Evolutionary conservation across 1,140 invertebrate species (phyloP).

Genomic region (Kradibia gibbosae): DNA sequence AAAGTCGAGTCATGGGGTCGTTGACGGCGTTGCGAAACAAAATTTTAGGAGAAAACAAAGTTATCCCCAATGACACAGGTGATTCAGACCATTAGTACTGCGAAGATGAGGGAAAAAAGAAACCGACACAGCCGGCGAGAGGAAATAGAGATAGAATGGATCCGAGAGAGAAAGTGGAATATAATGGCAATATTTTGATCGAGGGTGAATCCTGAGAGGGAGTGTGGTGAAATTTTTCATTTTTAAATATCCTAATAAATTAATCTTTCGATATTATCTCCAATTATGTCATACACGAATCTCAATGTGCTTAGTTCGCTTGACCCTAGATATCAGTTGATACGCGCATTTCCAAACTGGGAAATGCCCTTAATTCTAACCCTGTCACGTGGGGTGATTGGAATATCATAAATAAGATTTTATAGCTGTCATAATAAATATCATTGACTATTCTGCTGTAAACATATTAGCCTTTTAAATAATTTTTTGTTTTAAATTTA

Average conservation of each 20-base stretch:
- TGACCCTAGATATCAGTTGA: neutral
- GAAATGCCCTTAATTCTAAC: neutral
- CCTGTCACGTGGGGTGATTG: neutral
- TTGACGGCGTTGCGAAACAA: constrained; percentile 62
- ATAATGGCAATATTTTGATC: constrained; percentile 11
- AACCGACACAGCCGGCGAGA: neutral
- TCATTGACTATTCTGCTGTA: neutral
- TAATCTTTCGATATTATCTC: constrained; percentile 63
- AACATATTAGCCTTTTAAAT: no score
- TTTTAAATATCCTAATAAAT: constrained; percentile 64
- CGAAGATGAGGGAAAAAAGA: constrained; percentile 16
- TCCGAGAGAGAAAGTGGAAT: neutral
- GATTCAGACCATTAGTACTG: constrained; percentile 53
- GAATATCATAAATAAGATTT: neutral
- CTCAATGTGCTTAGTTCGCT: neutral
- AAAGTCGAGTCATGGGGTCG: constrained; percentile 69
- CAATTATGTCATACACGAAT: constrained; percentile 58
- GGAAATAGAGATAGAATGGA: neutral
- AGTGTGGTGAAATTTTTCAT: constrained; percentile 57
- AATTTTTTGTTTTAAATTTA: no score
- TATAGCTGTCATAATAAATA: neutral
- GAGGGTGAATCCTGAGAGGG: constrained; percentile 3
- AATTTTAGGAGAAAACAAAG: constrained; percentile 66
- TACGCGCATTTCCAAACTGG: neutral
- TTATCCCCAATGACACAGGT: constrained; percentile 65